Evolutionary conservation across 2,797 vertebrate genomes (phyloP), one percentile per base, ranked within the genome.

Genomic region (Sparus aurata): DNA sequence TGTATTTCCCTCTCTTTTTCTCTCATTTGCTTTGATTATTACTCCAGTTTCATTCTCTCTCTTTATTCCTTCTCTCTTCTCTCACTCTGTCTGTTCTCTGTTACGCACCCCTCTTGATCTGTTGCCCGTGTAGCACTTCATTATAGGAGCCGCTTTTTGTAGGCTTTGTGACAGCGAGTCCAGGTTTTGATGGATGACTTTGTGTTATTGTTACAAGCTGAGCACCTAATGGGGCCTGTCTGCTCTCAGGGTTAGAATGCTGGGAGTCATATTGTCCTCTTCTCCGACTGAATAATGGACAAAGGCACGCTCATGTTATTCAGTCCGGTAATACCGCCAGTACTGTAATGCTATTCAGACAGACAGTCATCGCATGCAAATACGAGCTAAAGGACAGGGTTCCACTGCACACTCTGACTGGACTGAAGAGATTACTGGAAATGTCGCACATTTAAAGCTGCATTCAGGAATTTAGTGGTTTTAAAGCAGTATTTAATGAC

Each of bases 61-160:
- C 41, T 61, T 52, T 67, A 25, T 30, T 25, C 49, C 12, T 11
- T 60, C 55, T 16, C 41, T 81, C 30, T 64, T 27, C 27, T 53
- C 5, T 75, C 68, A 6, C 22, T 23, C 47, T 49, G 34, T 59
- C 34, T 49, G 25, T 49, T 75, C 68, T 66, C 66, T 63, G 18
- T 62, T 22, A 20, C 30, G 45, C 62, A 27, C 41, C 34, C 47
- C 30, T 55, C 59, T 70, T 72, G 54, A 71, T 74, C 78, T n/a
- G n/a, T 25, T 10, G 66, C 63, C n/a, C 71, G 13, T 77, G 77
- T 59, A 83, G 62, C 84, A 75, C 82, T 89, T 91, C 85, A 92
- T 92, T 92, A 91, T 64, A 50, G 67, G 77, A 73, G 81, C 86
- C 75, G 76, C 79, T 83, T 91, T 90, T 69, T 83, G 54, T 61